phyloP scores from a whole-genome alignment of 2,888 invertebrate genomes.

The Drosophila phalerata region DNA sequence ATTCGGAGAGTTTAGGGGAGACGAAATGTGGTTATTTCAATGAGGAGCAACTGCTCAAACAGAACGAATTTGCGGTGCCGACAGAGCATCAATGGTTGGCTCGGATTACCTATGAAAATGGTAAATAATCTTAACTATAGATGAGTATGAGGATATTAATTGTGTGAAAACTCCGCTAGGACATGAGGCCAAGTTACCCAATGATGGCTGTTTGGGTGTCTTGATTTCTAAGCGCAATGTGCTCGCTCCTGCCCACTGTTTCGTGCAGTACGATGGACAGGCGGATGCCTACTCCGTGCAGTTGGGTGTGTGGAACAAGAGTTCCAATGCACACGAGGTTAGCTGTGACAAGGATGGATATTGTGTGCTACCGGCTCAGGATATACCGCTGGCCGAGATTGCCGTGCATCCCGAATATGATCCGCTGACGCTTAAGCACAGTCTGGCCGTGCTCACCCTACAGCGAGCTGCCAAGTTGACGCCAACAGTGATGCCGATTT shows the following conservation, averaged over 20 bases:
- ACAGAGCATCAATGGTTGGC: slow-evolving; percentile 70
- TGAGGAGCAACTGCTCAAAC: slow-evolving; percentile 42
- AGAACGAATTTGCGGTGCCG: slow-evolving; percentile 41
- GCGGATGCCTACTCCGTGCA: slow-evolving; percentile 63
- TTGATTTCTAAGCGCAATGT: slow-evolving; percentile 62
- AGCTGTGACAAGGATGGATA: slow-evolving; percentile 54
- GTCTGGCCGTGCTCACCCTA: slow-evolving; percentile 58
- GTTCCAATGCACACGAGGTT: slow-evolving; percentile 23
- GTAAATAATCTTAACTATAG: slow-evolving; percentile 28
- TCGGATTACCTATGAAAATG: slow-evolving; percentile 51
- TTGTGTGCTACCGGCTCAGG: slow-evolving; percentile 62
- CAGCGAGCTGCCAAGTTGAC: slow-evolving; percentile 48
- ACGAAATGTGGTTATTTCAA: slow-evolving; percentile 40
- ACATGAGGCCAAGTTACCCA: slow-evolving; percentile 43
- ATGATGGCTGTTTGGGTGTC: slow-evolving; percentile 56
- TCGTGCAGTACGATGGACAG: slow-evolving; percentile 54
- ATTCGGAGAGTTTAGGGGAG: slow-evolving; percentile 24
- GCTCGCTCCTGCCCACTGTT: slow-evolving; percentile 67
- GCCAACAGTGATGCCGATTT: slow-evolving; percentile 61
- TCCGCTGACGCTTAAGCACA: slow-evolving; percentile 55
- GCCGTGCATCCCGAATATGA: slow-evolving; percentile 68
- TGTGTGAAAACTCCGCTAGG: slow-evolving; percentile 25
- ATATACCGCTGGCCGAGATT: slow-evolving; percentile 54
- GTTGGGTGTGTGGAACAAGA: slow-evolving; percentile 66
- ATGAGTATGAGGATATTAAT: neutral